Percentiles rank a stretch among this genome's conserved stretches.
Evolutionary conservation across 2,797 vertebrate species (phyloP).

Genomic region (Pagetopsis macropterus): DNA sequence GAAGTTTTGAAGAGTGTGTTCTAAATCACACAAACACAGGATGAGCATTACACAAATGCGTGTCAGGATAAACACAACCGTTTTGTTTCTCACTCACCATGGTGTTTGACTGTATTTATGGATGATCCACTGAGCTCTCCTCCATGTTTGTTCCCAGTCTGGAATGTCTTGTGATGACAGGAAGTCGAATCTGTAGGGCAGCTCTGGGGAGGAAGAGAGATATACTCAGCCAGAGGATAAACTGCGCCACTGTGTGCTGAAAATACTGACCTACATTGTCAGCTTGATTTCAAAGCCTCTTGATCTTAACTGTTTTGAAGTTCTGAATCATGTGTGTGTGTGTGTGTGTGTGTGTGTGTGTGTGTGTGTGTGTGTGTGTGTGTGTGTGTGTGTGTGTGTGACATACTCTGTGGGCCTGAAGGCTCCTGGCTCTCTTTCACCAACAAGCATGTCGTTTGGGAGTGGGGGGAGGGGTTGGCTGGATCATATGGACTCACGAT

Average conservation of each 20-base stretch:
- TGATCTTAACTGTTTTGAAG: constrained; percentile 22
- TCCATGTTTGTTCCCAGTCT: constrained; percentile 90
- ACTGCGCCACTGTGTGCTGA: constrained; percentile 5
- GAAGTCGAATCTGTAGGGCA: constrained; percentile 94
- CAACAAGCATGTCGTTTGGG: constrained; percentile 94
- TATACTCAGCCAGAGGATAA: constrained; percentile 26
- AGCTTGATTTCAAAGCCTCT: constrained; percentile 35
- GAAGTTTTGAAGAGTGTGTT: not conserved
- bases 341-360: constrained; percentile 6
- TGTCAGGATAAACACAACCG: not conserved
- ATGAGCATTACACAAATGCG: not conserved
- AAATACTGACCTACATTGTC: constrained; percentile 35
- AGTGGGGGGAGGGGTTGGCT: constrained; percentile 91
- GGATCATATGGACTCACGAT: constrained; percentile 98
- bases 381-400: constrained; percentile 16
- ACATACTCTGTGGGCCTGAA: constrained; percentile 90
- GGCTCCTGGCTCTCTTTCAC: constrained; percentile 90
- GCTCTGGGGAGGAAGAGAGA: constrained; percentile 77
- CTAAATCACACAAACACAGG: not conserved
- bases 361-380: constrained; percentile 12
- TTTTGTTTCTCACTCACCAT: constrained; percentile 80
- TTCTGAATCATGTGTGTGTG: constrained; percentile 5
- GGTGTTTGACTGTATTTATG: constrained; percentile 89
- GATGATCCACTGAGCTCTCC: constrained; percentile 94
- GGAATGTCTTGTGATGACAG: constrained; percentile 89